Percentiles rank a stretch among this genome's conserved stretches.
phyloP scores from a whole-genome alignment of 2,888 invertebrate species.

The Thera obeliscata region DNA sequence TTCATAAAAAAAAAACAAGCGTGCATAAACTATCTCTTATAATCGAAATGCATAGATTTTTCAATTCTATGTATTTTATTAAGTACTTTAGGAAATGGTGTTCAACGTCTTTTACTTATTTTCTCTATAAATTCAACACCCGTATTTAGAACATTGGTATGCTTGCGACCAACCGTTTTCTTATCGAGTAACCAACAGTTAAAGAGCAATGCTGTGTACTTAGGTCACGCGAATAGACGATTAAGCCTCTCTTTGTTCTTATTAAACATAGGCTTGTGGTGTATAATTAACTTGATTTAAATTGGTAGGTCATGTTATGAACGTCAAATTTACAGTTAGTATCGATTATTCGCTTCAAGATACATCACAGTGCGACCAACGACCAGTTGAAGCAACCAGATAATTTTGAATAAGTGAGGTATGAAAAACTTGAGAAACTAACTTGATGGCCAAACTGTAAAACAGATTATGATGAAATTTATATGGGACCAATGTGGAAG shows the following conservation, averaged over 20 bases:
- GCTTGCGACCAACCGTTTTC: slow-evolving; percentile 43
- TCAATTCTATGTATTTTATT: too few relatives aligned
- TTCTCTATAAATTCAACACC: not conserved
- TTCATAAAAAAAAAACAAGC: too few relatives aligned
- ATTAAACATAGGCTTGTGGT: slow-evolving; percentile 55
- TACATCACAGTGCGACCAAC: not conserved
- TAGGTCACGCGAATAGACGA: slow-evolving; percentile 71
- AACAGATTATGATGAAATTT: too few relatives aligned
- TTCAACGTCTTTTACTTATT: too few relatives aligned
- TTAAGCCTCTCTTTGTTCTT: slow-evolving; percentile 68
- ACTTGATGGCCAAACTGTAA: too few relatives aligned
- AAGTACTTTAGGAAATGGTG: too few relatives aligned
- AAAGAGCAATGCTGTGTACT: slow-evolving; percentile 62
- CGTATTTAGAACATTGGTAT: slow-evolving; percentile 15
- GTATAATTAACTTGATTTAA: slow-evolving; percentile 61
- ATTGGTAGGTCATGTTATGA: slow-evolving; percentile 33
- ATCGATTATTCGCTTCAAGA: not conserved
- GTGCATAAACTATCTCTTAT: too few relatives aligned
- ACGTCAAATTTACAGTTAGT: slow-evolving; percentile 16
- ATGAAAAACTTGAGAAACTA: too few relatives aligned
- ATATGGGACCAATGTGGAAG: too few relatives aligned
- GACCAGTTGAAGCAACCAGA: too few relatives aligned
- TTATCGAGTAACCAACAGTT: slow-evolving; percentile 57
- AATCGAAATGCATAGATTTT: too few relatives aligned
- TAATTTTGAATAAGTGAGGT: too few relatives aligned